Conservation (phyloP, 2,797 vertebrate genomes). For the Chelidonichthys spinosus region DNA sequence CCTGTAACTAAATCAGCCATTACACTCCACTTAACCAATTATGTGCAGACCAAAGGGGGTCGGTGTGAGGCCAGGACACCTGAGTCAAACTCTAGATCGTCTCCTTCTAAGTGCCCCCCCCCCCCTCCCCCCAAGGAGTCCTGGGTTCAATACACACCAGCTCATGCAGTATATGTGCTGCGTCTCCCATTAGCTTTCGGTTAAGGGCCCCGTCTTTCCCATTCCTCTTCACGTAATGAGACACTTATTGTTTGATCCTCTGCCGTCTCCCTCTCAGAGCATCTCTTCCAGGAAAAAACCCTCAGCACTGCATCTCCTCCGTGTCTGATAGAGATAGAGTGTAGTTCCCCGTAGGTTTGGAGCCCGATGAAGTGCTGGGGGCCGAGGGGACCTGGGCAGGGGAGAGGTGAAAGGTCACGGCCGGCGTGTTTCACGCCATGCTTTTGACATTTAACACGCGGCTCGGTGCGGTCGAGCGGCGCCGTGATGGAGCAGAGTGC, state of each 20-base stretch:
- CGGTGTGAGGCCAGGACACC: constrained; percentile 23
- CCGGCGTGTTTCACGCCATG: constrained; percentile 7
- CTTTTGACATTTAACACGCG: constrained; percentile 57
- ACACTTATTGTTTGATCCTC: constrained; percentile 55
- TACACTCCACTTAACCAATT: constrained; percentile 49
- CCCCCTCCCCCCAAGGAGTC: constrained; percentile 12
- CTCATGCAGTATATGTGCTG: constrained; percentile 22
- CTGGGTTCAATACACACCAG: constrained; percentile 29
- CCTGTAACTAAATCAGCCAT: constrained; percentile 47
- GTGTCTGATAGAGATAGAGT: constrained; percentile 43
- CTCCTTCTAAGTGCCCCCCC: constrained; percentile 39
- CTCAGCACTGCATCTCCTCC: constrained; percentile 26
- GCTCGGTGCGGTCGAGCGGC: constrained; percentile 22
- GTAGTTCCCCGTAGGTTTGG: constrained; percentile 22
- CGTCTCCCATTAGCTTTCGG: constrained; percentile 48
- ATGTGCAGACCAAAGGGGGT: constrained; percentile 44
- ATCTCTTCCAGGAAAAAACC: constrained; percentile 47
- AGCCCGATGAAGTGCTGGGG: not conserved
- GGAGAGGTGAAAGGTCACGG: not conserved
- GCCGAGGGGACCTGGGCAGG: not conserved
- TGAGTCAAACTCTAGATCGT: constrained; percentile 25
- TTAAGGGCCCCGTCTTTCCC: constrained; percentile 23
- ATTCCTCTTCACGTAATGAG: constrained; percentile 34
- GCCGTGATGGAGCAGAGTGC: constrained; percentile 42
- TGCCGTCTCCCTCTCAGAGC: constrained; percentile 13